Conservation (phyloP, 2,113 vertebrate species). For the Meleagris gallopavo region DNA sequence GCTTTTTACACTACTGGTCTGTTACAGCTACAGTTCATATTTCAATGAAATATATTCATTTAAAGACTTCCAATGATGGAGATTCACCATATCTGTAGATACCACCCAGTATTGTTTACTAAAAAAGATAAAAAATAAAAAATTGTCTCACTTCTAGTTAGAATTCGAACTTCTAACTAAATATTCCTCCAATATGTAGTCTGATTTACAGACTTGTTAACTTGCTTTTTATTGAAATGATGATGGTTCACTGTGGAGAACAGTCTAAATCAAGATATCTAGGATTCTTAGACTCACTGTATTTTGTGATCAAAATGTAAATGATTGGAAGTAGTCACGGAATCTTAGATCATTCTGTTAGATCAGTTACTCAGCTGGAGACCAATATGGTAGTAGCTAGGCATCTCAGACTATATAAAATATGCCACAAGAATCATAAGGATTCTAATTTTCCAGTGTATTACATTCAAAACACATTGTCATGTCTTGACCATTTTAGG, state of each 20-base stretch:
- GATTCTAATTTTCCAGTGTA: neutral
- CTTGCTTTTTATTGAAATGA: neutral
- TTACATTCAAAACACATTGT: neutral
- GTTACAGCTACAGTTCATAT: neutral
- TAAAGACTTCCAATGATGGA: neutral
- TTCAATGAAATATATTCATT: neutral
- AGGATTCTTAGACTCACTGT: neutral
- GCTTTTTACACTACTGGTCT: neutral
- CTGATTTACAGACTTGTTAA: neutral
- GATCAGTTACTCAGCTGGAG: slow-evolving; percentile 31
- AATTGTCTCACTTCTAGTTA: neutral
- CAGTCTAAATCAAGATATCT: neutral
- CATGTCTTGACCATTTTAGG: slow-evolving; percentile 31
- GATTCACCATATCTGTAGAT: neutral
- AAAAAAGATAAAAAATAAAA: neutral
- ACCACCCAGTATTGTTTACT: neutral
- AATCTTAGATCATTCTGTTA: slow-evolving; percentile 3
- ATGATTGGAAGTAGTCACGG: neutral
- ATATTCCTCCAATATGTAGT: fast-evolving
- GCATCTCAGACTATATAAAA: neutral
- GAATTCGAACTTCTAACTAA: neutral
- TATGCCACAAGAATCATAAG: neutral
- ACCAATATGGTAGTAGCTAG: neutral
- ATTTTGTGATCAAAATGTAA: neutral
- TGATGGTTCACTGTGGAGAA: neutral